Evolutionary conservation across 2,113 vertebrate species (phyloP).

Genomic region (Mesoclemmys tuberculata): DNA sequence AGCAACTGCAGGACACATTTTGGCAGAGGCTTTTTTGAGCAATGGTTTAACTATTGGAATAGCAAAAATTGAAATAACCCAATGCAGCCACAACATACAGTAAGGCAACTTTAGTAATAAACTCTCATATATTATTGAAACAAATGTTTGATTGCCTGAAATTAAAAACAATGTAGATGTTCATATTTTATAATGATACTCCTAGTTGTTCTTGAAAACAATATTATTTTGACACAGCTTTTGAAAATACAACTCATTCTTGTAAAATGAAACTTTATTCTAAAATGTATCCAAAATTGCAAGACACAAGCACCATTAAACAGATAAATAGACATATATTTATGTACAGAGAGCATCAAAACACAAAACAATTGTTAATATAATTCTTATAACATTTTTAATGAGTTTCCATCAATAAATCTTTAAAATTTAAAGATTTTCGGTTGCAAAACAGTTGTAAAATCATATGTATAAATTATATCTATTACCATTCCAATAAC

Average conservation of each 20-base stretch:
- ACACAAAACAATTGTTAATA: constrained; percentile 77
- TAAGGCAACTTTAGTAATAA: not conserved
- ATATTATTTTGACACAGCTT: constrained; percentile 14
- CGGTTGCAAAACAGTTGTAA: constrained; percentile 75
- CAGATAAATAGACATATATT: constrained; percentile 74
- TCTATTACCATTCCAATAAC: constrained; percentile 74
- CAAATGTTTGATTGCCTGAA: not conserved
- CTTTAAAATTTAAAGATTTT: constrained; percentile 76
- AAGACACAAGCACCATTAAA: constrained; percentile 74
- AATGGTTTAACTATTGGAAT: not conserved
- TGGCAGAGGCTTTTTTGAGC: not conserved
- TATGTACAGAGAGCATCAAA: constrained; percentile 73
- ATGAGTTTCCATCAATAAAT: constrained; percentile 75
- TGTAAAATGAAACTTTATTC: constrained; percentile 78
- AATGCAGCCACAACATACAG: not conserved
- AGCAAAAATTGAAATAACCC: not conserved
- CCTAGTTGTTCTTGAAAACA: not conserved
- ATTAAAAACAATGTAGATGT: not conserved
- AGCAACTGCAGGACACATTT: not conserved
- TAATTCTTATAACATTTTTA: constrained; percentile 77
- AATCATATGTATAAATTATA: constrained; percentile 77
- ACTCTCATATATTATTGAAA: not conserved
- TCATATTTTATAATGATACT: not conserved
- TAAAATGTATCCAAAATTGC: constrained; percentile 77
- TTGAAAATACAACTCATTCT: constrained; percentile 69